A percentile compares a stretch with the other conserved stretches of the same genome.
phyloP scores from a whole-genome alignment of 2,797 vertebrate genomes.

The Lepilemur septentrionalis region DNA sequence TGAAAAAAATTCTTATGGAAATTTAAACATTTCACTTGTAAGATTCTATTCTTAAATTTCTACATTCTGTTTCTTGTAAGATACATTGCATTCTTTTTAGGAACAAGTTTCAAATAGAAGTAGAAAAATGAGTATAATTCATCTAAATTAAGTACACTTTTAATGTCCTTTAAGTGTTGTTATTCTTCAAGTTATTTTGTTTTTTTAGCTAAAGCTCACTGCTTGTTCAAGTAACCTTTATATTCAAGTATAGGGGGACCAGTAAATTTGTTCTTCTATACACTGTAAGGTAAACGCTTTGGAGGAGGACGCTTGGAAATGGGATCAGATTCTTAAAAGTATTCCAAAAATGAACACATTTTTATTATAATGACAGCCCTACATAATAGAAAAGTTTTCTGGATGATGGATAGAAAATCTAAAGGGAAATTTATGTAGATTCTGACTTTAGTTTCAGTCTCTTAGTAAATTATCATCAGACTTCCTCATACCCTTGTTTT shows the following conservation, averaged over 20 bases:
- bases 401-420: neutral
- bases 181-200: neutral
- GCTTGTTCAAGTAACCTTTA: neutral
- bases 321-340: neutral
- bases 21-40: conserved; percentile 32
- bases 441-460: neutral
- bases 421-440: neutral
- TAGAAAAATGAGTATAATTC: neutral
- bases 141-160: neutral
- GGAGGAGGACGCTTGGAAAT: neutral
- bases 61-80: neutral
- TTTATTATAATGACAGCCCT: neutral
- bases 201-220: neutral
- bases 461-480: neutral
- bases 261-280: neutral
- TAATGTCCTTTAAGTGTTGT: neutral
- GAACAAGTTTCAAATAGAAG: conserved; percentile 19
- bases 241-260: neutral
- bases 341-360: neutral
- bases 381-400: neutral
- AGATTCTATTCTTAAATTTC: conserved; percentile 30
- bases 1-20: neutral
- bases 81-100: neutral
- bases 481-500: neutral
- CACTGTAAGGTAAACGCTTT: neutral